phyloP scores from a whole-genome alignment of 2,113 vertebrate species.

The Geococcyx californianus region DNA sequence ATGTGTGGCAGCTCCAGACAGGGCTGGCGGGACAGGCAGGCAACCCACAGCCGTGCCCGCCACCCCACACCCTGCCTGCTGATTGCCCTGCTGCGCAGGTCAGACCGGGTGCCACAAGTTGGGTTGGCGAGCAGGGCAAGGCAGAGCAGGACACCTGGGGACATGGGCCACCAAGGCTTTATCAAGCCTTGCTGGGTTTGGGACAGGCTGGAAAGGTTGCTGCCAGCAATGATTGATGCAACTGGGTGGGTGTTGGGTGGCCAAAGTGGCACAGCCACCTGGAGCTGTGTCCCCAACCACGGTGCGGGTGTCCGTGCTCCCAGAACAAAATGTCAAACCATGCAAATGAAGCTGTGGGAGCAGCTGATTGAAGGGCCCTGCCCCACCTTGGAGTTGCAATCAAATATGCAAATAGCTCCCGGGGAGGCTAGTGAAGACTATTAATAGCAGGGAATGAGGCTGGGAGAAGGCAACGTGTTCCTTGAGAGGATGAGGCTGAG shows the following conservation, averaged over 20 bases:
- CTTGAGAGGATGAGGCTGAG: background rate
- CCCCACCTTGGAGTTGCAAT: slow-evolving; percentile 71
- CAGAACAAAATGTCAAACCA: slow-evolving; percentile 72
- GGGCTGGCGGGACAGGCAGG: background rate
- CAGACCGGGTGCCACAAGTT: background rate
- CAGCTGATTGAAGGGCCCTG: slow-evolving; percentile 68
- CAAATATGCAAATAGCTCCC: slow-evolving; percentile 77
- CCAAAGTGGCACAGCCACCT: background rate
- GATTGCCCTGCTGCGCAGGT: background rate
- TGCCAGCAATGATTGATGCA: background rate
- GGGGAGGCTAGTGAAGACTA: slow-evolving; percentile 51
- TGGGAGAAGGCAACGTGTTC: background rate
- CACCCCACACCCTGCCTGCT: background rate
- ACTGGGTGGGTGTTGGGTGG: background rate
- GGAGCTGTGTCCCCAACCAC: background rate
- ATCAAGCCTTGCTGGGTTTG: background rate
- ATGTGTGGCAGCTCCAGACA: background rate
- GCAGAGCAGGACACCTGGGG: background rate
- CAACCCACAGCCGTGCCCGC: background rate
- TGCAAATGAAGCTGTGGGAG: slow-evolving; percentile 75
- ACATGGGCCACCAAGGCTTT: background rate
- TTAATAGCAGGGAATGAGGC: slow-evolving; percentile 45
- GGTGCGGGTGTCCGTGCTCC: slow-evolving; percentile 4
- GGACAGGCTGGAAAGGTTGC: background rate
- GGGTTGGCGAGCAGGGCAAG: background rate